Conservation (phyloP, 2,888 invertebrate species). For the Troglohyphantes excavatus region DNA sequence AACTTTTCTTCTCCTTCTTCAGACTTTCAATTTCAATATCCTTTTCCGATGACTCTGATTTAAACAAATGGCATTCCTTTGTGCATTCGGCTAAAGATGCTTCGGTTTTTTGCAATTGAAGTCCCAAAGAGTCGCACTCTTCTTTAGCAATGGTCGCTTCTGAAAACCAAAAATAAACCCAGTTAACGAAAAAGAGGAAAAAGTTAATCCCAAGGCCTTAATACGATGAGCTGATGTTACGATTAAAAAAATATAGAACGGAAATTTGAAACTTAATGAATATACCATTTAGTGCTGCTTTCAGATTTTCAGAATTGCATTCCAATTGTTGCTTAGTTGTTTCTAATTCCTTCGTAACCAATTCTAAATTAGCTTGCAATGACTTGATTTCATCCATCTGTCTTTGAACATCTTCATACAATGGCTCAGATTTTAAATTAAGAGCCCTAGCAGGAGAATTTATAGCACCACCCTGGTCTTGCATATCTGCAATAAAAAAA, state of each 20-base stretch:
- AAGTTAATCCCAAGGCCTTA: no score
- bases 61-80: slow-evolving; percentile 15
- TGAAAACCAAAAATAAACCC: neutral
- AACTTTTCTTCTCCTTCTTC: neutral
- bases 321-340: neutral
- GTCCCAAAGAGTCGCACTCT: neutral
- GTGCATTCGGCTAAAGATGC: slow-evolving; percentile 17
- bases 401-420: neutral
- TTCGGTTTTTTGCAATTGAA: slow-evolving; percentile 8
- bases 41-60: neutral
- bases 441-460: no score
- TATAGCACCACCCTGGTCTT: no score
- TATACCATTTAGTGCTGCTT: slow-evolving; percentile 12
- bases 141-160: slow-evolving; percentile 7
- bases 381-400: neutral
- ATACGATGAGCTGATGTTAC: no score
- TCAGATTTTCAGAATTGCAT: neutral
- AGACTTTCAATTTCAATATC: slow-evolving; percentile 6
- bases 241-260: no score
- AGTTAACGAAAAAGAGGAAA: neutral
- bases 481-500: no score
- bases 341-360: neutral
- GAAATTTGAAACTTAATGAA: no score
- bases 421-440: no score
- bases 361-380: slow-evolving; percentile 7